A percentile compares a stretch with the other conserved stretches of the same genome.
Conservation (phyloP, 2,797 vertebrate genomes). For the Cyclura pinguis region DNA sequence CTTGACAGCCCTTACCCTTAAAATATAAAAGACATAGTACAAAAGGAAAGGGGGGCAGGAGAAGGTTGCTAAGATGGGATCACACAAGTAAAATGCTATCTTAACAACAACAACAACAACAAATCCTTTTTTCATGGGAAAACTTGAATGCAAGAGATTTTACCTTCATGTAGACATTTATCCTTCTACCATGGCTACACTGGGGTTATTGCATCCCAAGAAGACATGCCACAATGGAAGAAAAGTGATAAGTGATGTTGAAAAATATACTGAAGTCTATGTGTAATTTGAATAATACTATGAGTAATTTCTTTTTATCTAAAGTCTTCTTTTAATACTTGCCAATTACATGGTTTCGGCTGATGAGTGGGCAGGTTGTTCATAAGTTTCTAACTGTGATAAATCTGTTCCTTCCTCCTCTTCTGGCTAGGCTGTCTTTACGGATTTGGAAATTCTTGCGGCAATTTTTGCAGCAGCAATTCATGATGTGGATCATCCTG, state of each 20-base stretch:
- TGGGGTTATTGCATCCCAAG: background rate
- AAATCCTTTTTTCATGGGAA: background rate
- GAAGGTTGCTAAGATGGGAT: background rate
- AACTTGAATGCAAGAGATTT: background rate
- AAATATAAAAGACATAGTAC: background rate
- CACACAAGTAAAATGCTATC: background rate
- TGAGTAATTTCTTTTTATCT: background rate
- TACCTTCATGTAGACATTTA: background rate
- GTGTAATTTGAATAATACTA: background rate
- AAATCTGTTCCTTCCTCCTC: background rate
- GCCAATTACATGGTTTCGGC: background rate
- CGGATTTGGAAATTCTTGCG: constrained; percentile 96
- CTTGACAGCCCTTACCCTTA: background rate
- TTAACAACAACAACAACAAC: background rate
- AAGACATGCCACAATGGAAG: background rate
- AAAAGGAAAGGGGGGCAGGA: background rate
- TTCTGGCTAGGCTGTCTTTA: constrained; percentile 91
- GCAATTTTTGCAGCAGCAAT: constrained; percentile 98
- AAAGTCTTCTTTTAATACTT: background rate
- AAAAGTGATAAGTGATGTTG: background rate
- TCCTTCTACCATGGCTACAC: background rate
- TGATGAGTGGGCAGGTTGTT: background rate
- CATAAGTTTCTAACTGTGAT: background rate
- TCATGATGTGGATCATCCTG: constrained; percentile 98
- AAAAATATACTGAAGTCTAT: background rate